These are phyloP conservation scores for Parnassius apollo DNA, from an alignment of 2,888 invertebrate genomes.

Conservation along the genomic window DNA sequence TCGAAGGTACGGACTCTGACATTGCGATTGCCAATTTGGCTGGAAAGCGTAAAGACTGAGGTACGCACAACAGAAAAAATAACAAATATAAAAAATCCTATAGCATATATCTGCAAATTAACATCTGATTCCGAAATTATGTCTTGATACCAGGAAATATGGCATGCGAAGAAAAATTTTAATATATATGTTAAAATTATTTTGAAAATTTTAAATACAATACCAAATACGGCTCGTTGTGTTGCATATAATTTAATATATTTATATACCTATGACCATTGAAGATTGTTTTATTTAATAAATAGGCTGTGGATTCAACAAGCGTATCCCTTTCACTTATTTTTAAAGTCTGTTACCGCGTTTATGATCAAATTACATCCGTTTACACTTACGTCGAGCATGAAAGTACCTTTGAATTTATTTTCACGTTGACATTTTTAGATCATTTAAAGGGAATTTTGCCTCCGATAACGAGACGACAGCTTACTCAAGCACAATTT, in stretches of 20 bases:
- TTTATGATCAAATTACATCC: conserved; percentile 64
- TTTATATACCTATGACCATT: conserved; percentile 36
- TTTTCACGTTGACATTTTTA: conserved; percentile 32
- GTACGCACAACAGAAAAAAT: too few species aligned
- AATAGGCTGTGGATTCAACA: conserved; percentile 65
- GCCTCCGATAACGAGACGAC: too few species aligned
- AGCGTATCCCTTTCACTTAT: conserved; percentile 66
- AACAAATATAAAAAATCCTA: too few species aligned
- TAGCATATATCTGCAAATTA: too few species aligned
- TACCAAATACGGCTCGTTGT: conserved; percentile 17
- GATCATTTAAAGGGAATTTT: conserved; percentile 1
- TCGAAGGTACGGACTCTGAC: too few species aligned
- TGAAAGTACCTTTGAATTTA: conserved; percentile 61
- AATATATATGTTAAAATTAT: neutral
- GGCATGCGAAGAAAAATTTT: too few species aligned
- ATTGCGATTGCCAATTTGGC: too few species aligned
- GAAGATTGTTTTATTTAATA: conserved; percentile 57
- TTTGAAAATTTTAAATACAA: neutral
- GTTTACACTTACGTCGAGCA: conserved; percentile 59
- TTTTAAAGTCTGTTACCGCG: conserved; percentile 66
- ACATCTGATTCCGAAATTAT: too few species aligned
- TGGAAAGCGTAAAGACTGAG: too few species aligned
- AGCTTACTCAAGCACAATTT: too few species aligned
- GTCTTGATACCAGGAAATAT: too few species aligned
- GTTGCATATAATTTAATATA: conserved; percentile 22